phyloP scores from a whole-genome alignment of 2,113 vertebrate species.

The Sinocyclocheilus anophthalmus region DNA sequence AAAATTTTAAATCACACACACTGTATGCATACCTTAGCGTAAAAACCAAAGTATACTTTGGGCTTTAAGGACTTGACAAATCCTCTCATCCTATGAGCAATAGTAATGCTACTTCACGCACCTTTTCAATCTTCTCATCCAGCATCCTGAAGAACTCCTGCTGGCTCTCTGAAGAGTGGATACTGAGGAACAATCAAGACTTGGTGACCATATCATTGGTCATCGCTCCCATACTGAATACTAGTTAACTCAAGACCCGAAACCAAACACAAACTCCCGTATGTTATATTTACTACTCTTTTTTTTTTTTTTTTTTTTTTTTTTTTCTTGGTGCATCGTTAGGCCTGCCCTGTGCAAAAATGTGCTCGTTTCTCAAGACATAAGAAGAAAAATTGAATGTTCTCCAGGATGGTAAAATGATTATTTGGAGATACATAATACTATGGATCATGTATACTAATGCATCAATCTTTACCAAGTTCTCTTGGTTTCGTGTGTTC shows the following conservation, averaged over 20 bases:
- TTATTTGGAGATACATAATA: no score
- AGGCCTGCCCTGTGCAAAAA: slow-evolving; percentile 67
- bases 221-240: not conserved
- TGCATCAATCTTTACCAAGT: no score
- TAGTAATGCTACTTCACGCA: slow-evolving; percentile 42
- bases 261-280: slow-evolving; percentile 59
- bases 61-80: not conserved
- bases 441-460: no score
- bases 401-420: not conserved
- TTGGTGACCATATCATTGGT: slow-evolving; percentile 12
- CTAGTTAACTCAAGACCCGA: not conserved
- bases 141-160: slow-evolving; percentile 93
- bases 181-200: slow-evolving; percentile 67
- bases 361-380: slow-evolving; percentile 70
- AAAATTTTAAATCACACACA: no score
- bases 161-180: slow-evolving; percentile 91
- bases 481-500: no score
- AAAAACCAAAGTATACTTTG: no score
- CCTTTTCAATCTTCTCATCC: slow-evolving; percentile 92
- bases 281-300: slow-evolving; percentile 76
- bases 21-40: no score
- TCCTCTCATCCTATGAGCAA: not conserved
- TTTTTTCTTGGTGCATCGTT: no score
- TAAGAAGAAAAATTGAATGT: not conserved
- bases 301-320: no score